These are phyloP conservation scores for Meghimatium bilineatum DNA, from an alignment of 2,888 invertebrate species.

Conservation along the genomic window DNA sequence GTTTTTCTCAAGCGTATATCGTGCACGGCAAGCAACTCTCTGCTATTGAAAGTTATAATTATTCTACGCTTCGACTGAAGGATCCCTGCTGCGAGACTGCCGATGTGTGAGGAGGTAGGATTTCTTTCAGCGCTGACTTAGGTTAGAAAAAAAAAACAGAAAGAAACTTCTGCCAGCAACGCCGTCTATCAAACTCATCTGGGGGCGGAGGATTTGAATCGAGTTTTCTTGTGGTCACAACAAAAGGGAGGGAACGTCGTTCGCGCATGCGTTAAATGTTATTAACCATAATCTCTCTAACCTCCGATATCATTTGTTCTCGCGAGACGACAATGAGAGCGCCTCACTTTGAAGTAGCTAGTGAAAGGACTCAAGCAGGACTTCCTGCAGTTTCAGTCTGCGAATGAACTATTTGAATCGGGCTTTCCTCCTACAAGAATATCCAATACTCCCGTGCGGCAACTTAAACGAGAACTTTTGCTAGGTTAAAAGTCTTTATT, in stretches of 20 bases:
- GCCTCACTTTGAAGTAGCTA: conserved; percentile 26
- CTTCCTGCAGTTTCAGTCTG: conserved; percentile 11
- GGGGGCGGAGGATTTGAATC: conserved; percentile 8
- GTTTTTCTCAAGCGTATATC: conserved; percentile 13
- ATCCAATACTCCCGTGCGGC: neutral
- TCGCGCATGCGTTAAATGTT: conserved; percentile 22
- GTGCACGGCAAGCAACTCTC: neutral
- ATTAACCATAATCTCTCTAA: conserved; percentile 1
- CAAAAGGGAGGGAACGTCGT: neutral
- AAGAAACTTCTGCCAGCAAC: neutral
- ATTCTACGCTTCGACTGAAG: neutral
- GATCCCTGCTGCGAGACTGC: neutral
- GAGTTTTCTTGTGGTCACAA: neutral
- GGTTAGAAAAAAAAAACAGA: neutral
- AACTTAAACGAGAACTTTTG: neutral
- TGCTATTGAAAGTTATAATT: neutral
- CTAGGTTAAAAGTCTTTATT: neutral
- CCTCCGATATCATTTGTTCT: neutral
- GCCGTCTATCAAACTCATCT: neutral
- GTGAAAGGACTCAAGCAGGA: neutral
- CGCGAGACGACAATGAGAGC: neutral
- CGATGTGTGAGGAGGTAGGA: no score
- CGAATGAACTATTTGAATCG: neutral
- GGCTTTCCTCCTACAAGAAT: neutral
- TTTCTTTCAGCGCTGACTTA: neutral